Base-by-base conservation (phyloP, 2,113 vertebrate genomes). In the Mandrillus leucophaeus region DNA sequence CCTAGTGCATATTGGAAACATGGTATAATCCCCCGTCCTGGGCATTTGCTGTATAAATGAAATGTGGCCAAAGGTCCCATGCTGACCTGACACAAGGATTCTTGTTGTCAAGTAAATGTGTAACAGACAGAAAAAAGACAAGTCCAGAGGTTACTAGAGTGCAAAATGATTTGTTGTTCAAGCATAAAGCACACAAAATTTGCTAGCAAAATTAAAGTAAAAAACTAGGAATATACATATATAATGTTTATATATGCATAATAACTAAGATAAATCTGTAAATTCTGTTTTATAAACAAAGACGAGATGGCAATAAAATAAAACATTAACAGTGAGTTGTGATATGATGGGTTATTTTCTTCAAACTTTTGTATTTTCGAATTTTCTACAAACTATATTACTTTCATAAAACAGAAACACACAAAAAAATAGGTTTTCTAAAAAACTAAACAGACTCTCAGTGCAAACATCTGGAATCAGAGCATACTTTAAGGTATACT, bases 211-310 rank as follows among this genome's bases (percentile, higher is more conserved):
- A 70, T 81, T 57, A 68, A 38, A 75, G 25, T n/a, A n/a, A 93
- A 59, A 93, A 76, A 20, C 20, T 88, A 87, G 16, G 2, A 32
- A 13, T 43, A 86, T 43, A 38, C 30, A 52, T 18, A 57, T 64
- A 55, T 55, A 55, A 55, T 55, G 1, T 48, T 6, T 43, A 16
- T 32, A 48, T 55, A 35, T 27, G 30, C 13, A 35, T 43, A 25
- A 27, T 48, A 64, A 52, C 30, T 68, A 88, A 76, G 13, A 25
- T 59, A 4, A 48, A n/a, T 48, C 10, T 55, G 55, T 23, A 86
- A 89, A 89, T 64, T 82, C 50, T 57, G 48, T 57, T 90, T 70
- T 78, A n/a, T 57, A 94, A 95, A 59, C 59, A 57, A 94, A 80
- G 48, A 90, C 52, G 81, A 64, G 40, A 38, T 3, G 43, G 11